A percentile compares a stretch with the other conserved stretches of the same genome.
Evolutionary conservation across 2,113 vertebrate species (phyloP).

Genomic region (Rhea americana): DNA sequence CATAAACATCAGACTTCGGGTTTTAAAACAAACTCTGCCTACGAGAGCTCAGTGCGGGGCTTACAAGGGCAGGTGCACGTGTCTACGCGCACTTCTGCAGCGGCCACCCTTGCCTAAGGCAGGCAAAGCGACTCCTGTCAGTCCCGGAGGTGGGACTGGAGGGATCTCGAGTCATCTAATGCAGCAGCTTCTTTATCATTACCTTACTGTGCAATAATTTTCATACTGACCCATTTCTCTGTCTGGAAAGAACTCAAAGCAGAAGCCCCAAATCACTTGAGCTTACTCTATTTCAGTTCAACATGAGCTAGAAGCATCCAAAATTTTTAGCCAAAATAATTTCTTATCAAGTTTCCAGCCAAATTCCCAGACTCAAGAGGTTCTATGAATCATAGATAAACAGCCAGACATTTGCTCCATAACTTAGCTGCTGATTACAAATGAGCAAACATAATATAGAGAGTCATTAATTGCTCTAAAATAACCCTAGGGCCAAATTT

Average conservation of each 20-base stretch:
- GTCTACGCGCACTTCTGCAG: neutral
- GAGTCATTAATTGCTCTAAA: slow-evolving; percentile 28
- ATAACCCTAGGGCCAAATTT: neutral
- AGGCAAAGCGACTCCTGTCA: neutral
- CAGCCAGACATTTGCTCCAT: slow-evolving; percentile 13
- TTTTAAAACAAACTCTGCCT: neutral
- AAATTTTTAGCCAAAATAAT: slow-evolving; percentile 34
- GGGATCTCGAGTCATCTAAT: neutral
- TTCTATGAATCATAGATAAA: neutral
- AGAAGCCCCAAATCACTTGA: slow-evolving; percentile 43
- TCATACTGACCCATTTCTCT: neutral
- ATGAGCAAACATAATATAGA: neutral
- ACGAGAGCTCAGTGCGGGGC: neutral
- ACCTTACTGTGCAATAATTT: neutral
- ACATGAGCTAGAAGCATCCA: neutral
- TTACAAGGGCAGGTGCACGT: neutral
- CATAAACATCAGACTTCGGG: neutral
- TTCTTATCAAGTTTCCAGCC: slow-evolving; percentile 34
- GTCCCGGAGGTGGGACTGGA: neutral
- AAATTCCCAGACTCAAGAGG: slow-evolving; percentile 34
- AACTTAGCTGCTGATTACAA: slow-evolving; percentile 37
- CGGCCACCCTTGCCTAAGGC: neutral
- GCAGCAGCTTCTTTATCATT: neutral
- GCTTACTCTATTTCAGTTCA: slow-evolving; percentile 14
- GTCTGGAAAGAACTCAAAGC: slow-evolving; percentile 30